Conservation (phyloP, 2,888 invertebrate genomes). For the Lasioglossum morio region DNA sequence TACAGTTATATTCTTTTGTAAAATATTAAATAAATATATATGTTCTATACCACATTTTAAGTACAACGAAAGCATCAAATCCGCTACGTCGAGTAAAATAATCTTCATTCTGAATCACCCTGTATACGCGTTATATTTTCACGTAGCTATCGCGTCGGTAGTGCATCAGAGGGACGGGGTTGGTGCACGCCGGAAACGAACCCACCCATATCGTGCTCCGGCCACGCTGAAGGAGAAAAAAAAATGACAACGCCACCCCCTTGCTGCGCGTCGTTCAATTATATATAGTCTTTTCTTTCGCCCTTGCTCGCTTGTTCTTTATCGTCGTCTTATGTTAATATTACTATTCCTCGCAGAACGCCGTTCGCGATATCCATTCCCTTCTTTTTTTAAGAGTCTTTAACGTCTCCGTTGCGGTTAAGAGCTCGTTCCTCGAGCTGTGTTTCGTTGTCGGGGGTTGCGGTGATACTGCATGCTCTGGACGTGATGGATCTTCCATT, state of each 20-base stretch:
- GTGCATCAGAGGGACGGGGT: conserved; percentile 53
- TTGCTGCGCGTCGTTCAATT: conserved; percentile 60
- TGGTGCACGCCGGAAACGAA: conserved; percentile 59
- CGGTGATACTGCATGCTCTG: neutral
- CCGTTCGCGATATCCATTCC: neutral
- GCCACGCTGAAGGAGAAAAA: conserved; percentile 71
- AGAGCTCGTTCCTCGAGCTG: neutral
- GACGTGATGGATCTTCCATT: neutral
- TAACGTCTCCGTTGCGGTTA: neutral
- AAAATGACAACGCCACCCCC: conserved; percentile 72
- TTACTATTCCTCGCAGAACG: conserved; percentile 68
- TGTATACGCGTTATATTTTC: conserved; percentile 69
- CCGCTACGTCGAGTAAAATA: neutral
- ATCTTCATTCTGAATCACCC: neutral
- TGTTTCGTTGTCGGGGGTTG: neutral
- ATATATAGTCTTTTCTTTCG: conserved; percentile 77
- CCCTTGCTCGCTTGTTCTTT: conserved; percentile 72
- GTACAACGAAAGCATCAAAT: no score
- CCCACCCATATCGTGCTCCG: conserved; percentile 79
- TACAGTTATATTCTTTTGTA: no score
- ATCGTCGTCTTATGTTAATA: conserved; percentile 79
- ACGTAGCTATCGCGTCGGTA: conserved; percentile 70
- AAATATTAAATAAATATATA: no score
- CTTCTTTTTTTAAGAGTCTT: conserved; percentile 1
- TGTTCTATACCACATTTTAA: no score